Evolutionary conservation across 2,113 vertebrate genomes (phyloP), one percentile per base, ranked within the genome.

Genomic region (Falcunculus frontatus): DNA sequence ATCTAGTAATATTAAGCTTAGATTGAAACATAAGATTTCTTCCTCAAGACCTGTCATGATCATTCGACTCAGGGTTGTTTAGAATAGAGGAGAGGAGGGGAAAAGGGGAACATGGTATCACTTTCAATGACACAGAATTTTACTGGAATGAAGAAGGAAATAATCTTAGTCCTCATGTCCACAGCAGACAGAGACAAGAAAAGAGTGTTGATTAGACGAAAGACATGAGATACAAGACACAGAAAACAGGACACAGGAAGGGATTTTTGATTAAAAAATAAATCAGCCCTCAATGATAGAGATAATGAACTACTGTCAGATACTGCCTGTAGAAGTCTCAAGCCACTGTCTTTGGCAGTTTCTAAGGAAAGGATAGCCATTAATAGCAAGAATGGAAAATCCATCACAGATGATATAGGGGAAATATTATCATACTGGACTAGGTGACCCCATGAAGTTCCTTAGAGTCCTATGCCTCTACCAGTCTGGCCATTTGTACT

Each of bases 21-120:
- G 78, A 96, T 91, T 93, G 85, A 93, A 94, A 94, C 86, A 74
- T 70, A 79, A 93, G 75, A 73, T 90, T 93, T 96, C 63, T 84
- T 97, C 56, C 68, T 83, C 64, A 32, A 86, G 56, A 83, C 18
- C 22, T 52, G 85, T 84, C 79, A 90, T 17, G 56, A 95, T 93
- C 23, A 85, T 92, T 93, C 9, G 35, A 88, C 42, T 84, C 47
- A 55, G 50, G 26, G 42, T 52, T 92, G 42, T 86, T 83, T 57
- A 86, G 59, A 92, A 57, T 6, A 74, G 30, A 84, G 32, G 22
- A 63, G 84, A 79, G 39, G 18, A 69, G 21, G 47, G 35, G 33
- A 26, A 64, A 83, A 21, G 13, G 1, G 39, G 39, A 63, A 50
- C 11, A 30, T 26, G 5, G 25, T 68, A 84, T 68, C 13, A 21